Base-by-base conservation (phyloP, 2,113 vertebrate species). In the Hippocampus barbouri region DNA sequence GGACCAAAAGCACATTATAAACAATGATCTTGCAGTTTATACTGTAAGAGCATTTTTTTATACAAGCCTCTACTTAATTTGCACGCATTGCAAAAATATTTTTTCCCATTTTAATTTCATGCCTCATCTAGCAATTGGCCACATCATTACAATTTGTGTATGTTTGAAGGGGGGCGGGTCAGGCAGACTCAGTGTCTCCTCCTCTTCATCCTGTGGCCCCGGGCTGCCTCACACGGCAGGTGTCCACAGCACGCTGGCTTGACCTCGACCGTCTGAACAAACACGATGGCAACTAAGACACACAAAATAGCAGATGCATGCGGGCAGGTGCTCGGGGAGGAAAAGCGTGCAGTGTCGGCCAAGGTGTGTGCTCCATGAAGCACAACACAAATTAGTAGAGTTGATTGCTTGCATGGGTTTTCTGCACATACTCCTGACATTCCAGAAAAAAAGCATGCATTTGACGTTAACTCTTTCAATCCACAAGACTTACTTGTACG, bases 221-320 rank as follows among this genome's bases (percentile, higher is more conserved):
- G 40, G 72, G 72, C 56, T 16, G 67, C 15, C 71, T 79, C 61
- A 71, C 68, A 76, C 75, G 69, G 75, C 85, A 85, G 86, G 85
- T 86, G 85, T 71, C 56, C 65, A 87, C 82, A 83, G 74, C 72
- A 41, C 41, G 15, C 74, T 63, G 72, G 79, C 66, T 76, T 78
- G 81, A 84, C 82, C 77, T 68, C 74, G 57, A 78, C 78, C 79
- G 86, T 87, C 84, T 87, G 85, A 88, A 65, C 81, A 88, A 85
- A 86, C 81, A 90, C 0, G 7, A 59, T 38, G 77, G 49, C 53
- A 53, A 73, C 56, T 16, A 70, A 72, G 40, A 79, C 74, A 84
- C 72, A 71, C 76, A 75, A 51, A 68, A 38, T 5, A 73, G 9
- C 68, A 77, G 65, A 73, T 76, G 72, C 72, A 47, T 74, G 49